A percentile compares a stretch with the other conserved stretches of the same genome.
phyloP scores from a whole-genome alignment of 2,113 vertebrate species.

The Malurus elegans region DNA sequence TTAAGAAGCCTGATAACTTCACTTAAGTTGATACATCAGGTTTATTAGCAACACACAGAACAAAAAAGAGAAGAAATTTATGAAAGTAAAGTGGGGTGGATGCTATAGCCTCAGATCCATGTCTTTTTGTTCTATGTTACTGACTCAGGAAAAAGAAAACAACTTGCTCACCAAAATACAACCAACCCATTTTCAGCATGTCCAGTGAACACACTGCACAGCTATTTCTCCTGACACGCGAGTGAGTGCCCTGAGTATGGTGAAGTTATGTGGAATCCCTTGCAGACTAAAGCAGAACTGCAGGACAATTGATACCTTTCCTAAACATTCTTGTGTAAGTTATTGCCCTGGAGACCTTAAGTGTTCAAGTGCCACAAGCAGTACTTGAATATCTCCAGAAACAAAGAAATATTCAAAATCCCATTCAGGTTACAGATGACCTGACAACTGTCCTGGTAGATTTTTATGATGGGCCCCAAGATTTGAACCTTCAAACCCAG shows the following conservation, averaged over 20 bases:
- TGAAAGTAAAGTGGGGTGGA: neutral
- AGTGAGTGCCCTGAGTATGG: neutral
- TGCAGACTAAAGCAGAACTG: neutral
- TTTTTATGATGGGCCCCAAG: neutral
- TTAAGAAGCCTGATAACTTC: neutral
- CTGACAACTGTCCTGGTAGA: neutral
- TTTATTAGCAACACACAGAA: neutral
- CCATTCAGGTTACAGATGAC: neutral
- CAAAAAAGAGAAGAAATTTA: neutral
- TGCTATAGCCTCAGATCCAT: accelerated
- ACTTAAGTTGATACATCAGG: neutral
- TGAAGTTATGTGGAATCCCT: neutral
- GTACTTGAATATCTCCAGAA: neutral
- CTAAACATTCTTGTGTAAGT: neutral
- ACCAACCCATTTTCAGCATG: neutral
- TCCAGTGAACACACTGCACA: neutral
- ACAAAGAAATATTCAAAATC: neutral
- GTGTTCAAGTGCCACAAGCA: too few species aligned
- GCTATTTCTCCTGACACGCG: accelerated
- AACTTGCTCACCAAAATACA: neutral
- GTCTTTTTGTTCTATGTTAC: neutral
- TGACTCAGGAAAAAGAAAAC: neutral
- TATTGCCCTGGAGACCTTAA: neutral
- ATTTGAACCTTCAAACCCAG: neutral
- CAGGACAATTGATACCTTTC: neutral